These are phyloP conservation scores for Ursus arctos DNA, from an alignment of 2,113 vertebrate species.

Conservation along the genomic window DNA sequence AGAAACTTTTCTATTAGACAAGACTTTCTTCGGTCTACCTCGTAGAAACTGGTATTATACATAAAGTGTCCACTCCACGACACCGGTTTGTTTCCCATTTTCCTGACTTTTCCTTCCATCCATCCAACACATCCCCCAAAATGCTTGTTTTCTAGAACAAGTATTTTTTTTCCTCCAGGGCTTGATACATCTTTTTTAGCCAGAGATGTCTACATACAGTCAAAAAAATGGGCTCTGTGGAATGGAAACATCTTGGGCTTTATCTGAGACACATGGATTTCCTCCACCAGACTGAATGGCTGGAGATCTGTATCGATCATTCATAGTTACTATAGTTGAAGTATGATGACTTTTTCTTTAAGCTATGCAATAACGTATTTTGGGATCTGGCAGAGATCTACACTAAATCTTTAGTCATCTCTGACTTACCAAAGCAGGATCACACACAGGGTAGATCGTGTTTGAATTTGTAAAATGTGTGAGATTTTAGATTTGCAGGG, in stretches of 20 bases:
- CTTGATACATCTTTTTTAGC: neutral
- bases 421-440: neutral
- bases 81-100: neutral
- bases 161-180: neutral
- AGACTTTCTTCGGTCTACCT: neutral
- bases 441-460: neutral
- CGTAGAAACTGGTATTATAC: neutral
- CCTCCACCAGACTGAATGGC: neutral
- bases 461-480: conserved; percentile 14
- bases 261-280: neutral
- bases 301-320: neutral
- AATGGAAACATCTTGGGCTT: conserved; percentile 7
- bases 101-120: neutral
- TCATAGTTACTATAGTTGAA: neutral
- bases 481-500: neutral
- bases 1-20: neutral
- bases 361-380: neutral
- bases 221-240: neutral
- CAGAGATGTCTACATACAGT: neutral
- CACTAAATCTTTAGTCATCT: neutral
- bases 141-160: neutral
- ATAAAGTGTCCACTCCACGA: neutral
- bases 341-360: neutral
- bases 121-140: neutral
- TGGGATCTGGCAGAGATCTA: neutral